These are phyloP conservation scores for Sparidentex hasta DNA, from an alignment of 2,797 vertebrate species.

Conservation along the genomic window DNA sequence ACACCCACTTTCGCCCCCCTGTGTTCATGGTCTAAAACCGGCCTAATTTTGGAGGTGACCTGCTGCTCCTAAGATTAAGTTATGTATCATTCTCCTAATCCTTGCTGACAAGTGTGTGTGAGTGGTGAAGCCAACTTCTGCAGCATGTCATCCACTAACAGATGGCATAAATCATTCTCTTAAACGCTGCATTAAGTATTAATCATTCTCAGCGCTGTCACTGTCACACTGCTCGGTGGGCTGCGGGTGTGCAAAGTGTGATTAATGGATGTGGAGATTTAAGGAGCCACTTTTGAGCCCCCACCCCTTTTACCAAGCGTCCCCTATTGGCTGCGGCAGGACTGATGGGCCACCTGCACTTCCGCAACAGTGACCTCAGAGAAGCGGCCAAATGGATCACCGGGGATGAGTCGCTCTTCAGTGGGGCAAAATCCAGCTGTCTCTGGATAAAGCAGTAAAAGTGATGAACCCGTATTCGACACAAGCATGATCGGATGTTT, in stretches of 20 bases:
- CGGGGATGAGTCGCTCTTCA: slow-evolving; percentile 60
- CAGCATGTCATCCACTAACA: slow-evolving; percentile 84
- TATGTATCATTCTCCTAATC: slow-evolving; percentile 87
- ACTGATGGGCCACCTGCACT: slow-evolving; percentile 54
- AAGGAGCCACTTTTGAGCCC: slow-evolving; percentile 73
- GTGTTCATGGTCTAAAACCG: slow-evolving; percentile 79
- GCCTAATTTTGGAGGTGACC: slow-evolving; percentile 87
- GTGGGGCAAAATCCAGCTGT: slow-evolving; percentile 29
- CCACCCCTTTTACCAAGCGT: slow-evolving; percentile 64
- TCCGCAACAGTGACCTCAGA: slow-evolving; percentile 69
- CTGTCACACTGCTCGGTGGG: slow-evolving; percentile 80
- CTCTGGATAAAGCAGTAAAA: slow-evolving; percentile 36
- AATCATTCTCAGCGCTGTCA: slow-evolving; percentile 87
- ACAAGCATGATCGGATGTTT: slow-evolving; percentile 15
- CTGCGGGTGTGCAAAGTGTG: slow-evolving; percentile 83
- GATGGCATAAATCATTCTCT: slow-evolving; percentile 91
- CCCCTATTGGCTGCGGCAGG: slow-evolving; percentile 57
- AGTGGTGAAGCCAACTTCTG: slow-evolving; percentile 80
- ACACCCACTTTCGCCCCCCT: slow-evolving; percentile 59
- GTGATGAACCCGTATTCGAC: slow-evolving; percentile 22
- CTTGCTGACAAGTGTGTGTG: slow-evolving; percentile 82
- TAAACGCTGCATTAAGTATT: slow-evolving; percentile 90
- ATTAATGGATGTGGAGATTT: slow-evolving; percentile 86
- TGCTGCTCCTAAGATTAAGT: slow-evolving; percentile 82
- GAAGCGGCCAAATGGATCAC: slow-evolving; percentile 67